Evolutionary conservation across 2,797 vertebrate species (phyloP), one percentile per base, ranked within the genome.

Genomic region (Ctenochaetus hawaiiensis): DNA sequence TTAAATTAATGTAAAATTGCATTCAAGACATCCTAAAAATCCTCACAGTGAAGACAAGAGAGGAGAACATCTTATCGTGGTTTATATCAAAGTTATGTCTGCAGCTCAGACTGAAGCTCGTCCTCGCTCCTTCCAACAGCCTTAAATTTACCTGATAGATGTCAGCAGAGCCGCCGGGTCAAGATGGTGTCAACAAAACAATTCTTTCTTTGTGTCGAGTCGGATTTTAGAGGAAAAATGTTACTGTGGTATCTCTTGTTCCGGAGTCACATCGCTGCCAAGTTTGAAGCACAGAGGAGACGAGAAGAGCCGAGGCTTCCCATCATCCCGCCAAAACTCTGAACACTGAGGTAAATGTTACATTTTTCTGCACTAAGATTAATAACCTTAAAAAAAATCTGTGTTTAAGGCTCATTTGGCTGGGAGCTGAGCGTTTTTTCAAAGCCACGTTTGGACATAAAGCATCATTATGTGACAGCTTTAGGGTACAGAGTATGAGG

Each of bases 61-160:
- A 54, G 23, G 62, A 41, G 34, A 12, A 43, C 2, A 45, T 61
- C 34, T 63, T 3, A n/a, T 66, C 43, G 18, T 0, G 11, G 37
- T 23, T 39, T 39, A 6, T 8, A 20, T 9, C 14, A 23, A 22
- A 58, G 59, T 56, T 64, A 7, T 17, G 18, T 61, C 17, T 43
- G 0, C 3, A 44, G 44, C 34, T 57, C 49, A 10, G 12, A 34
- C 53, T 59, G 45, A 23, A 79, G 51, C 47, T 47, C 58, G 6
- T 14, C 18, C 49, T 66, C 5, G 26, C 39, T 14, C n/a, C 8
- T 54, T 76, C 66, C 60, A 4, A 37, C 70, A 60, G 59, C 73
- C 52, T 75, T 58, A 54, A 72, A 59, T 78, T 56, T 78, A 83
- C 61, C 79, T 73, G 77, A 83, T 12, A 30, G 64, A 66, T 43